These are phyloP conservation scores for Troides aeacus DNA, from an alignment of 2,888 invertebrate genomes.

Conservation along the genomic window DNA sequence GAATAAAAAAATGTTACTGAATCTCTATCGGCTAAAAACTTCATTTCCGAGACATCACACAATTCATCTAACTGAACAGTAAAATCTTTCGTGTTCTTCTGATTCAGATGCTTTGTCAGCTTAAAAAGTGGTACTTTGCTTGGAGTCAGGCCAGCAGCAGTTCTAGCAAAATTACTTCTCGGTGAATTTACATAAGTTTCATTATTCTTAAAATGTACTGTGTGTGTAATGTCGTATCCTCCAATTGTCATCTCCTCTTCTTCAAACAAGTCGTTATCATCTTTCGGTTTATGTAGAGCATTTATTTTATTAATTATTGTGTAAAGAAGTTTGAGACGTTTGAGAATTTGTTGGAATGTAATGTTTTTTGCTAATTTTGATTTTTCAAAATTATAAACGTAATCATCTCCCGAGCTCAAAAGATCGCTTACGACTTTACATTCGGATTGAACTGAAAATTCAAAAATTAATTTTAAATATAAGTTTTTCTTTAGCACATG, in stretches of 20 bases:
- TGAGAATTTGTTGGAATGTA: constrained; percentile 53
- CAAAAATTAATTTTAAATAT: neutral
- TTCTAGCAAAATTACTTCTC: constrained; percentile 60
- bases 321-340: constrained; percentile 64
- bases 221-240: constrained; percentile 53
- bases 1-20: constrained; percentile 60
- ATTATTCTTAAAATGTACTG: constrained; percentile 45
- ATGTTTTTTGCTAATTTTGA: constrained; percentile 42
- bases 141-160: constrained; percentile 51
- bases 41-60: constrained; percentile 47
- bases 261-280: constrained; percentile 58
- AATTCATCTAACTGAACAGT: constrained; percentile 62
- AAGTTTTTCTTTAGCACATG: too few species aligned
- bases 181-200: constrained; percentile 57
- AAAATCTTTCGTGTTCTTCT: constrained; percentile 49
- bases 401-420: constrained; percentile 47
- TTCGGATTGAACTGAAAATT: constrained; percentile 57
- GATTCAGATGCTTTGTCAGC: constrained; percentile 56
- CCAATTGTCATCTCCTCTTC: constrained; percentile 45
- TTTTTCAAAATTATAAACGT: constrained; percentile 48
- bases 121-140: constrained; percentile 54
- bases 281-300: constrained; percentile 55
- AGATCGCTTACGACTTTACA: constrained; percentile 69
- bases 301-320: constrained; percentile 62
- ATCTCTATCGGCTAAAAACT: constrained; percentile 43